These are phyloP conservation scores for Andrena trimmerana DNA, from an alignment of 2,888 invertebrate species.

Conservation along the genomic window DNA sequence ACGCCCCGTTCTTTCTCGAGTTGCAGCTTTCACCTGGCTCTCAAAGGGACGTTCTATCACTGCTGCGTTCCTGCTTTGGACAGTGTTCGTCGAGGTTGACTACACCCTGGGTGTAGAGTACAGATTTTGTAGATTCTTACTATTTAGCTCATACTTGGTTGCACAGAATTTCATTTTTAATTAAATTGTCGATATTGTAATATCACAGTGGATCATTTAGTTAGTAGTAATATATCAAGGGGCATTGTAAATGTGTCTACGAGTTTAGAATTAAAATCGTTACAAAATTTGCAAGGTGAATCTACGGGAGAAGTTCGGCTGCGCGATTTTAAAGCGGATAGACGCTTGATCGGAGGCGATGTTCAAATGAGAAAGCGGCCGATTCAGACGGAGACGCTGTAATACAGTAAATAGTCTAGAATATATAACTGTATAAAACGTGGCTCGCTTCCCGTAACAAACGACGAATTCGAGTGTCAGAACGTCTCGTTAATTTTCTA, in stretches of 20 bases:
- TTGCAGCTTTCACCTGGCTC: neutral
- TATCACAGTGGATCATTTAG: neutral
- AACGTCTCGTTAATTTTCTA: slow-evolving; percentile 48
- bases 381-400: neutral
- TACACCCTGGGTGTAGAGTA: neutral
- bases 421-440: neutral
- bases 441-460: slow-evolving; percentile 14
- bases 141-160: neutral
- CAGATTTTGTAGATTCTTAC: neutral
- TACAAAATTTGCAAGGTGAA: slow-evolving; percentile 12
- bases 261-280: neutral
- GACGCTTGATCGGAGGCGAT: neutral
- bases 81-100: too few relatives aligned
- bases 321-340: slow-evolving; percentile 49
- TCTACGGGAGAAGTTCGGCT: slow-evolving; percentile 9
- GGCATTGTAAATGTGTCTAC: neutral
- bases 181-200: neutral
- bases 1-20: neutral
- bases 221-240: too few relatives aligned
- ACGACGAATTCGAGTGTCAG: neutral
- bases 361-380: neutral
- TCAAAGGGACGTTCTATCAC: too few relatives aligned
- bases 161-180: neutral
- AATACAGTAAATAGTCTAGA: neutral
- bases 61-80: too few relatives aligned